Base-by-base conservation (phyloP, 2,113 vertebrate genomes). In the Leucopternis melanops region DNA sequence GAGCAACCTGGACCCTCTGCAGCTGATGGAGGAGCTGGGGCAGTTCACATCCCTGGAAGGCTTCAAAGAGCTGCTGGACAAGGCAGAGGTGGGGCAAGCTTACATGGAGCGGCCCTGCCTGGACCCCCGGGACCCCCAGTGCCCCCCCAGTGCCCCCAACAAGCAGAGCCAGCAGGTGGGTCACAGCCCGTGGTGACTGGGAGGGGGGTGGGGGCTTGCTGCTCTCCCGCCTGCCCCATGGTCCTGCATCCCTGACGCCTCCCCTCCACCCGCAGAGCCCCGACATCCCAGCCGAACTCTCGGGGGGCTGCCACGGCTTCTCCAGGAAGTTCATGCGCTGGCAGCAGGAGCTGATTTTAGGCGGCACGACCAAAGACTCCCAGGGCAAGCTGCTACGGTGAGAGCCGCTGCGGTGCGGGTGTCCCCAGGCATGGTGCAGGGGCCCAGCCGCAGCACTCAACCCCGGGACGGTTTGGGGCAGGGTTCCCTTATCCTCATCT, bases 281-380 rank as follows among this genome's bases (percentile, higher is more conserved):
- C 1, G 98, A 98, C 94, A 98, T 99, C 95, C 97, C 98, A 0
- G 97, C 96, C 0, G 98, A 98, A 77, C 98, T 99, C 91, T 98
- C 98, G 0, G 98, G 99, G 10, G 99, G 99, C 98, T 99, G 99
- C 97, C 98, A 99, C 3, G 99, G 99, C 96, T 99, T 99, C 97
- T 99, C 99, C 95, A 98, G 98, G 98, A 99, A 99, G 97, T 99
- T 99, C 97, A 99, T 99, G 99, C 99, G 99, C 97, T 99, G 99
- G 99, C 99, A 99, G 96, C 99, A 99, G 97, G 99, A 99, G 95
- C 96, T 99, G 97, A 98, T 99, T 97, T 97, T 99, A 83, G 99
- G 99, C 0, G 99, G 99, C 85, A 98, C 97, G 8, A 95, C 98
- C 91, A 99, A 99, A 98, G 98, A 98, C 96, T 95, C 98, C 75